Conservation (phyloP, 35 echinoderm and acorn worm species). For the Diadema setosum region DNA sequence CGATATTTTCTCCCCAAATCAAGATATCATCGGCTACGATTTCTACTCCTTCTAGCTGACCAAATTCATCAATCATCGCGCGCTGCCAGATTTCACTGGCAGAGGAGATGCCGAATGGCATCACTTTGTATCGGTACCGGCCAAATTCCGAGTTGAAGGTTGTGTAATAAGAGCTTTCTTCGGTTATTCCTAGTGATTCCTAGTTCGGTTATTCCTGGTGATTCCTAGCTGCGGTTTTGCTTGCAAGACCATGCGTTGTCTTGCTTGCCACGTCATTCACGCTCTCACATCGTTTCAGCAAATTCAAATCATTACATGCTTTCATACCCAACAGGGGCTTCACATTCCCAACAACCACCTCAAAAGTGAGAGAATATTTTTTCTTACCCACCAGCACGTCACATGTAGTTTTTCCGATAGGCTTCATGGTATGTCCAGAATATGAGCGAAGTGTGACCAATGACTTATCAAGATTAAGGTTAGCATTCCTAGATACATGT, state of each 20-base stretch:
- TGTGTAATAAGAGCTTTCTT: constrained; percentile 25
- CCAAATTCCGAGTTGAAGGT: constrained; percentile 53
- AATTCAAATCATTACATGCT: too few species aligned
- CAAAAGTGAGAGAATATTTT: too few species aligned
- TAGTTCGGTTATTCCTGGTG: too few species aligned
- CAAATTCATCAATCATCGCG: not conserved
- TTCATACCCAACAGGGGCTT: too few species aligned
- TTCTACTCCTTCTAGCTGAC: constrained; percentile 22
- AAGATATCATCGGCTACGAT: constrained; percentile 56
- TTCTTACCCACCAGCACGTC: too few species aligned
- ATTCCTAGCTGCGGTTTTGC: too few species aligned
- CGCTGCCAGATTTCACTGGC: constrained; percentile 34
- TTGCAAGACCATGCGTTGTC: too few species aligned
- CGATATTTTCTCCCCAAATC: not conserved
- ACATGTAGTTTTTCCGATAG: too few species aligned
- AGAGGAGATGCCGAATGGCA: constrained; percentile 43
- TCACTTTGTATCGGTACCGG: not conserved
- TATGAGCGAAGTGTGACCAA: constrained; percentile 35
- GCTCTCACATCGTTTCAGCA: too few species aligned
- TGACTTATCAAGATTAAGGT: constrained; percentile 23
- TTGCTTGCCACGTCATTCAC: too few species aligned
- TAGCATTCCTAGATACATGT: not conserved
- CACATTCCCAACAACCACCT: too few species aligned
- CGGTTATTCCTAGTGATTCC: too few species aligned
- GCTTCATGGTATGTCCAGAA: not conserved